Conservation (phyloP, 1,140 invertebrate species). For the Drusus annulatus region DNA sequence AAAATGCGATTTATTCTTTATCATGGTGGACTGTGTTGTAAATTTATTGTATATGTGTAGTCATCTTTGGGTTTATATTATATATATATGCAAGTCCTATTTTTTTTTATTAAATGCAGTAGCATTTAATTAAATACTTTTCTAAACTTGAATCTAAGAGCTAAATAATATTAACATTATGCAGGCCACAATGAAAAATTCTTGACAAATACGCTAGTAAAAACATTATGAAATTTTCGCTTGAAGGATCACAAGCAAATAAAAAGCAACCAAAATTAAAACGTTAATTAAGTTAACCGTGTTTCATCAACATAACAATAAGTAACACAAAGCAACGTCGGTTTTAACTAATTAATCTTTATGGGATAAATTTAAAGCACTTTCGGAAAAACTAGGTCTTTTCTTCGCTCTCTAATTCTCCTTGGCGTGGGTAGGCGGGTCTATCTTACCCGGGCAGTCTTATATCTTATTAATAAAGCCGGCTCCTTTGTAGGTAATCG, state of each 20-base stretch:
- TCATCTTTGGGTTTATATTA: no score
- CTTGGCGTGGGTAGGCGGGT: not conserved
- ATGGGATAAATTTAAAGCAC: not conserved
- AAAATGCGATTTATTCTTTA: no score
- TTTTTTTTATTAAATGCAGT: no score
- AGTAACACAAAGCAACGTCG: slow-evolving; percentile 1
- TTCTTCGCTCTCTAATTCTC: not conserved
- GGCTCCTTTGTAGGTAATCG: slow-evolving; percentile 10
- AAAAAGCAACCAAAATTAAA: slow-evolving; percentile 15
- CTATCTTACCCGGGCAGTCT: not conserved
- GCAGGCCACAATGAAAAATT: no score
- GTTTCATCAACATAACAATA: slow-evolving; percentile 21
- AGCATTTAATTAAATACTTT: no score
- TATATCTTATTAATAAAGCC: slow-evolving; percentile 22
- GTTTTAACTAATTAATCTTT: slow-evolving; percentile 8
- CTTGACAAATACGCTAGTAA: no score
- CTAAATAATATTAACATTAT: no score
- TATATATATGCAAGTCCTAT: no score
- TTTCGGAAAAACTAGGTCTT: not conserved
- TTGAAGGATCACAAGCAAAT: not conserved
- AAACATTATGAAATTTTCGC: not conserved
- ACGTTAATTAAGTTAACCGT: slow-evolving; percentile 19
- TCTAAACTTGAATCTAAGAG: no score
- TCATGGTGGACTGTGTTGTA: no score
- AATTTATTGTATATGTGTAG: no score